Evolutionary conservation across 2,113 vertebrate species (phyloP).

Genomic region (Leptobrachium ailaonicum): DNA sequence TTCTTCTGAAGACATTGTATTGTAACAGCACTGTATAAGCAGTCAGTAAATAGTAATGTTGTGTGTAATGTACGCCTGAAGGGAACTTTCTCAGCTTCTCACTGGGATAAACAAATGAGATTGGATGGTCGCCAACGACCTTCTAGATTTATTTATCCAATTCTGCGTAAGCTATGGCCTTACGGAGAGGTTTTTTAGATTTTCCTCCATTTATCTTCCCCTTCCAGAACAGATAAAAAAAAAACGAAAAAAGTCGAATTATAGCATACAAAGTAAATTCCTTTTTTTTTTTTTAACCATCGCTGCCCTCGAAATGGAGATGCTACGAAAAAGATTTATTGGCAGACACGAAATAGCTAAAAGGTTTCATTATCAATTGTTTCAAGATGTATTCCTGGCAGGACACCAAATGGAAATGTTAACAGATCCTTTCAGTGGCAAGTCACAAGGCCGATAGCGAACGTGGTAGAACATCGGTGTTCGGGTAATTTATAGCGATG

Average conservation of each 20-base stretch:
- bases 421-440: slow-evolving; percentile 43
- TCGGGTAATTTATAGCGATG: slow-evolving; percentile 30
- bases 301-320: slow-evolving; percentile 26
- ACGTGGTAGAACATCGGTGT: slow-evolving; percentile 41
- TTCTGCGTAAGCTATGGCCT: too few relatives aligned
- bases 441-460: slow-evolving; percentile 42
- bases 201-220: not conserved
- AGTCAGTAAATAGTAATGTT: too few relatives aligned
- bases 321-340: slow-evolving; percentile 43
- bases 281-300: slow-evolving; percentile 16
- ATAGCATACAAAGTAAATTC: slow-evolving; percentile 5
- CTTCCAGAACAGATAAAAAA: not conserved
- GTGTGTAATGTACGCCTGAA: too few relatives aligned
- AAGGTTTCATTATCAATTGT: slow-evolving; percentile 50
- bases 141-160: too few relatives aligned
- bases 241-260: too few relatives aligned
- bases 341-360: slow-evolving; percentile 44
- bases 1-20: too few relatives aligned
- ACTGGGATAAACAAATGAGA: too few relatives aligned
- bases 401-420: slow-evolving; percentile 40
- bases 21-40: too few relatives aligned
- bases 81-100: too few relatives aligned
- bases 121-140: too few relatives aligned
- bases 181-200: too few relatives aligned
- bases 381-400: slow-evolving; percentile 43